Evolutionary conservation across 1,140 invertebrate species (phyloP).

Genomic region (Batillaria attramentaria): DNA sequence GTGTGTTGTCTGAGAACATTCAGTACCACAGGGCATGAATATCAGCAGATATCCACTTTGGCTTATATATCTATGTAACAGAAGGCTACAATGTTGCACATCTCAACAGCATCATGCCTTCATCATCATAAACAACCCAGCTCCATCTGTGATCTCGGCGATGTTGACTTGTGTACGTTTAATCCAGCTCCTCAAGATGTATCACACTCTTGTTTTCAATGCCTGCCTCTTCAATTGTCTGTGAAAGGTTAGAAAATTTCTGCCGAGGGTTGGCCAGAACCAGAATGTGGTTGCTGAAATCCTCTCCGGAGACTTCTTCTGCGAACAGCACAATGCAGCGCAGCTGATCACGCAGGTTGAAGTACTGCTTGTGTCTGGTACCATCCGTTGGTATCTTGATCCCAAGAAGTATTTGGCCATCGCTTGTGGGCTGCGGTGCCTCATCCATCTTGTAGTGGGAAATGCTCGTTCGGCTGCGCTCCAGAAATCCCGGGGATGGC

Average conservation of each 20-base stretch:
- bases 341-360: slow-evolving; percentile 30
- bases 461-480: slow-evolving; percentile 19
- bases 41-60: too few species aligned
- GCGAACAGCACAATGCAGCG: slow-evolving; percentile 39
- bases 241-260: slow-evolving; percentile 28
- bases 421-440: not conserved
- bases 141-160: not conserved
- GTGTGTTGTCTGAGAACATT: too few species aligned
- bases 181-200: slow-evolving; percentile 41
- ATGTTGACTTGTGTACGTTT: not conserved
- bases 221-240: slow-evolving; percentile 35
- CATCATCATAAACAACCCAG: not conserved
- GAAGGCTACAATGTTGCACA: too few species aligned
- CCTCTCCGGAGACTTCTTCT: slow-evolving; percentile 34
- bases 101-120: not conserved
- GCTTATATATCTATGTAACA: too few species aligned
- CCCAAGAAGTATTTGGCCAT: slow-evolving; percentile 32
- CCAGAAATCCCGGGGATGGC: not conserved
- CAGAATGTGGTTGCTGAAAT: slow-evolving; percentile 35
- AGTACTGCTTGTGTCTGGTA: slow-evolving; percentile 38
- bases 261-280: slow-evolving; percentile 29
- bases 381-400: slow-evolving; percentile 41
- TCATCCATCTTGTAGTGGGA: slow-evolving; percentile 24
- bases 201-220: slow-evolving; percentile 38
- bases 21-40: too few species aligned